Conservation (phyloP, 1,140 invertebrate species). For the Leucophenga varia region DNA sequence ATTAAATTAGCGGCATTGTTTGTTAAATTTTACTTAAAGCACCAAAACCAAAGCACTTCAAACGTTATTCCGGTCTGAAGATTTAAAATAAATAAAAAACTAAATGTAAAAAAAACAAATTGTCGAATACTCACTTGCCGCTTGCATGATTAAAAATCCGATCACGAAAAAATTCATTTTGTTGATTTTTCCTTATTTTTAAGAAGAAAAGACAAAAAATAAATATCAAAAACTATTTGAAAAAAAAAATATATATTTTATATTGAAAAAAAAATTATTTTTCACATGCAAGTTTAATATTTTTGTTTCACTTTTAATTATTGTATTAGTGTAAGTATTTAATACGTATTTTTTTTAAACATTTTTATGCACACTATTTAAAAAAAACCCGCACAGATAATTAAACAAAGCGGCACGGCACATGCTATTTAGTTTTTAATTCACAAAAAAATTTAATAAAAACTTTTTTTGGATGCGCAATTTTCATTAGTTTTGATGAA, state of each 20-base stretch:
- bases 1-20: constrained; percentile 24
- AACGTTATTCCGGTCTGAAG: too few species aligned
- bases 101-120: constrained; percentile 15
- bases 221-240: too few species aligned
- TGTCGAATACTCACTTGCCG: constrained; percentile 48
- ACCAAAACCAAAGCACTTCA: constrained; percentile 26
- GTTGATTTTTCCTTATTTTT: background rate
- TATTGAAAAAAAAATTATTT: background rate
- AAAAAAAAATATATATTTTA: constrained; percentile 13
- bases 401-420: too few species aligned
- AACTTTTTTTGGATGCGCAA: background rate
- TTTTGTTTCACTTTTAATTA: too few species aligned
- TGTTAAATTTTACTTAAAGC: background rate
- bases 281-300: too few species aligned
- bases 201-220: too few species aligned
- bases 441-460: background rate
- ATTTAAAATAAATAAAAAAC: constrained; percentile 9
- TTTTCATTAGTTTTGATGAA: constrained; percentile 48
- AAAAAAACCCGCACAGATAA: too few species aligned
- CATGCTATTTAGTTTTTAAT: too few species aligned
- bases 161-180: constrained; percentile 55
- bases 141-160: constrained; percentile 53
- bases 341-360: too few species aligned
- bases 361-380: too few species aligned
- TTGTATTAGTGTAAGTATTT: too few species aligned